These are phyloP conservation scores for Xylocopa sonorina DNA, from an alignment of 1,140 invertebrate species.

Conservation along the genomic window DNA sequence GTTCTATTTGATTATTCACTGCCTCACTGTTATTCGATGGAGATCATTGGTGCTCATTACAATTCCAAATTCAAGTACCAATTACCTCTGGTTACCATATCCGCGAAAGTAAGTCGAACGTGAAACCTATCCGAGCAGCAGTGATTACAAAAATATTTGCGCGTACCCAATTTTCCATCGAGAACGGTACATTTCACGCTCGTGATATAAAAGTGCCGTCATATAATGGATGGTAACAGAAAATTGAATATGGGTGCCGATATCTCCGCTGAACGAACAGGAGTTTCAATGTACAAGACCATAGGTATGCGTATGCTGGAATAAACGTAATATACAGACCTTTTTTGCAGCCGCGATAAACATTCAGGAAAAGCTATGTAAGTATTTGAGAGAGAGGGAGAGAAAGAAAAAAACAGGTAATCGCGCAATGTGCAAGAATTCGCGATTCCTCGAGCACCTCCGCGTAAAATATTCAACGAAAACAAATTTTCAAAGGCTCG, in stretches of 20 bases:
- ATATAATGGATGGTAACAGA: no score
- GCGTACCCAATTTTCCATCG: no score
- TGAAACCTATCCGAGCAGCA: no score
- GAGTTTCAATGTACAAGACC: no score
- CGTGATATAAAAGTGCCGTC: no score
- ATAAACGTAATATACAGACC: no score
- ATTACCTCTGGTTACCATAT: background rate
- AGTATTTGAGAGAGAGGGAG: background rate
- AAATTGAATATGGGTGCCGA: no score
- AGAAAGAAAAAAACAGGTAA: background rate
- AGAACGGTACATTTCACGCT: no score
- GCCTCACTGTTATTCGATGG: background rate
- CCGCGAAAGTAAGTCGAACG: background rate
- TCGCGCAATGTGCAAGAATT: background rate
- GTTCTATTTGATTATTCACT: slow-evolving; percentile 30
- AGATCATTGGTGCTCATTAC: slow-evolving; percentile 9
- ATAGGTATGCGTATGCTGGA: no score
- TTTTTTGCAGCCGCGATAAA: background rate
- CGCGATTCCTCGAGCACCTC: background rate
- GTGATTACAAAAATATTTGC: no score
- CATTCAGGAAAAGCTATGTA: background rate
- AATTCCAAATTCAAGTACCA: background rate
- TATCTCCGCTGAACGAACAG: no score
- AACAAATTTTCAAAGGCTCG: background rate
- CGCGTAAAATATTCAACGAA: background rate